A percentile compares a stretch with the other conserved stretches of the same genome.
These are phyloP conservation scores for Monochamus alternatus DNA, from an alignment of 2,888 invertebrate genomes.

Conservation along the genomic window DNA sequence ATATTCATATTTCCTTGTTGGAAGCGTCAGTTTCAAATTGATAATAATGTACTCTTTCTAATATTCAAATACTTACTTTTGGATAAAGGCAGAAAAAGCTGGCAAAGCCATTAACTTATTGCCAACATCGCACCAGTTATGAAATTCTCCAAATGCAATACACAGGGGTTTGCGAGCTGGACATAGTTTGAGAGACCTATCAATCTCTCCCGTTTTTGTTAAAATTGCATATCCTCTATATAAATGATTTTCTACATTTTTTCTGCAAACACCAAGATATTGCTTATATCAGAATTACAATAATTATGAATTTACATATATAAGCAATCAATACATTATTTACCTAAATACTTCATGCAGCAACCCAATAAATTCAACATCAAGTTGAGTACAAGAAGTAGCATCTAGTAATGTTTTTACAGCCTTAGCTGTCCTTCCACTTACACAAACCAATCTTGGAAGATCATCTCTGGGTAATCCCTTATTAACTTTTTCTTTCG, in stretches of 20 bases:
- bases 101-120: slow-evolving; percentile 82
- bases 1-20: too few species aligned
- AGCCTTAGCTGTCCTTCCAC: slow-evolving; percentile 86
- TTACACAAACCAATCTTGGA: slow-evolving; percentile 82
- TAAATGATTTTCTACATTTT: slow-evolving; percentile 39
- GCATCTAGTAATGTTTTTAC: slow-evolving; percentile 78
- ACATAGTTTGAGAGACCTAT: slow-evolving; percentile 34
- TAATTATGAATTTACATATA: too few species aligned
- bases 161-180: slow-evolving; percentile 16
- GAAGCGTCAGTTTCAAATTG: background rate
- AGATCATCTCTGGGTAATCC: slow-evolving; percentile 77
- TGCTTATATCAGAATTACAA: too few species aligned
- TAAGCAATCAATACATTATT: background rate
- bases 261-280: slow-evolving; percentile 34
- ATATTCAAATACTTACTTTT: slow-evolving; percentile 70
- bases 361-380: slow-evolving; percentile 59
- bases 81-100: slow-evolving; percentile 81
- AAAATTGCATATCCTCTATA: slow-evolving; percentile 81
- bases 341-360: slow-evolving; percentile 70
- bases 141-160: slow-evolving; percentile 92
- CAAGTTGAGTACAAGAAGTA: slow-evolving; percentile 71
- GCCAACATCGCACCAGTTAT: slow-evolving; percentile 91
- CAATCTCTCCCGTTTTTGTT: slow-evolving; percentile 61
- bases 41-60: too few species aligned
- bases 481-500: slow-evolving; percentile 76